Evolutionary conservation across 1,140 invertebrate genomes (phyloP).

Genomic region (Paralvinella palmiformis): DNA sequence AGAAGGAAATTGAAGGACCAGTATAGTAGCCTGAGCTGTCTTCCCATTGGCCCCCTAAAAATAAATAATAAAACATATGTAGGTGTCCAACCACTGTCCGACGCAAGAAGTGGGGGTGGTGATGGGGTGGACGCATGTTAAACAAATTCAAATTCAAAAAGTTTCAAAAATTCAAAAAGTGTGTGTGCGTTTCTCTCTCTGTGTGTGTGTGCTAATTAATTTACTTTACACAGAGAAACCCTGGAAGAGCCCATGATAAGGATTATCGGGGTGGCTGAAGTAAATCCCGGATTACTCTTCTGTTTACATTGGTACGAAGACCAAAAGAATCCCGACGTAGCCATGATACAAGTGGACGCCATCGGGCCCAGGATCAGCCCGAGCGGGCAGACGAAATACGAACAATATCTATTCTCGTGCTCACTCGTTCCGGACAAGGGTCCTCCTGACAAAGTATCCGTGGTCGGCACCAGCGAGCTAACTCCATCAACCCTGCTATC

Average conservation of each 20-base stretch:
- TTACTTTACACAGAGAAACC: too few species aligned
- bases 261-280: background rate
- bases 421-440: background rate
- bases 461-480: background rate
- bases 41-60: too few species aligned
- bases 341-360: background rate
- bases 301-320: background rate
- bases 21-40: too few species aligned
- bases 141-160: too few species aligned
- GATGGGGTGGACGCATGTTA: too few species aligned
- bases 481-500: constrained; percentile 1
- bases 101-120: too few species aligned
- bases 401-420: background rate
- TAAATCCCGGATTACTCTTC: background rate
- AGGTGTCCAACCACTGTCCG: too few species aligned
- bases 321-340: background rate
- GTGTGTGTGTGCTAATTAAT: too few species aligned
- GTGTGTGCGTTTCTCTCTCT: too few species aligned
- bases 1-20: too few species aligned
- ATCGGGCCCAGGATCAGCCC: background rate
- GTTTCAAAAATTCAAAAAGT: too few species aligned
- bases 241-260: background rate
- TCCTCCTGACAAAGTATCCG: background rate
- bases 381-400: background rate
- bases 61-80: too few species aligned